Evolutionary conservation across 1,140 invertebrate species (phyloP).

Genomic region (Bombus fervidus): DNA sequence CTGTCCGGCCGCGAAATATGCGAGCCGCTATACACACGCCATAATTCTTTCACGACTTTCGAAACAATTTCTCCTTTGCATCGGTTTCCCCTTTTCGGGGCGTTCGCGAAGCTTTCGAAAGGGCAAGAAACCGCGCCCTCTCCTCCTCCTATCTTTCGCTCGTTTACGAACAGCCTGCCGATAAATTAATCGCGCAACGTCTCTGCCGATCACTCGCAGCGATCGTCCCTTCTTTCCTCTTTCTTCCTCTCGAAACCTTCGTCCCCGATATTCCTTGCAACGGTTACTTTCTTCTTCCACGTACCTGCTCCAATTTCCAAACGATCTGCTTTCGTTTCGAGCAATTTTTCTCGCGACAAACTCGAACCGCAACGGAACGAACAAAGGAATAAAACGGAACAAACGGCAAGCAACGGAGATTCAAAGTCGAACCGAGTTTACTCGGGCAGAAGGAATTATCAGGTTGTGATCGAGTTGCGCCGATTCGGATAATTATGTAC

Average conservation of each 20-base stretch:
- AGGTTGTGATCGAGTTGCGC: not conserved
- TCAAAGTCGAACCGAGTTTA: not conserved
- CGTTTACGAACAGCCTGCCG: too few species aligned
- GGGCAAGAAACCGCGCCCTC: too few species aligned
- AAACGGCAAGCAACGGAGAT: not conserved
- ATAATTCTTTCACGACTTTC: constrained; percentile 29
- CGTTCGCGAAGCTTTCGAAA: not conserved
- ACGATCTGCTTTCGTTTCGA: too few species aligned
- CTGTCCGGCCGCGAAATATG: constrained; percentile 46
- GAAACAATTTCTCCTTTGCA: constrained; percentile 49
- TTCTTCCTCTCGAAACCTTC: too few species aligned
- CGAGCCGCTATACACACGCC: not conserved
- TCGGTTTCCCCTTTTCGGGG: not conserved
- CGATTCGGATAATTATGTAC: constrained; percentile 15
- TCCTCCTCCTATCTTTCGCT: not conserved
- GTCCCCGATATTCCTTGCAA: too few species aligned
- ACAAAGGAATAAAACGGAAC: not conserved
- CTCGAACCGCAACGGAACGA: too few species aligned
- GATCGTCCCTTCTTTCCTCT: too few species aligned
- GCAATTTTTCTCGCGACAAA: too few species aligned
- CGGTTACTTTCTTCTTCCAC: not conserved
- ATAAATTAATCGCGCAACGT: too few species aligned
- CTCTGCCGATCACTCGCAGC: not conserved
- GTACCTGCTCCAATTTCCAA: not conserved
- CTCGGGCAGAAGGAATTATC: not conserved